These are phyloP conservation scores for Echinops telfairi DNA, from an alignment of 2,113 vertebrate species.

Conservation along the genomic window DNA sequence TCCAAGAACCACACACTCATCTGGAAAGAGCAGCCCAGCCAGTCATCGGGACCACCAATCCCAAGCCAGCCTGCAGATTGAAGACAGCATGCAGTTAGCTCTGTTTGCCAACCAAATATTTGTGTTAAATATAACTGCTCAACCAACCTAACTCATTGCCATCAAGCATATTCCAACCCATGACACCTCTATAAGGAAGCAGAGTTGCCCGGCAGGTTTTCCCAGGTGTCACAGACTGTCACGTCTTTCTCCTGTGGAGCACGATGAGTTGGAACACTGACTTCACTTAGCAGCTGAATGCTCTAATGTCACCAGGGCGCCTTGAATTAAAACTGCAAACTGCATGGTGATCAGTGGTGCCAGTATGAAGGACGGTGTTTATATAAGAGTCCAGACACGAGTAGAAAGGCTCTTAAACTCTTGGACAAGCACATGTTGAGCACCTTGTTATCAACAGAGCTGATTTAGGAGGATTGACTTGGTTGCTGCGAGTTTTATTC, in stretches of 20 bases:
- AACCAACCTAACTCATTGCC: background rate
- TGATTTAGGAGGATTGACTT: background rate
- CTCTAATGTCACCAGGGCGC: background rate
- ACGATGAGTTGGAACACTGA: too few relatives aligned
- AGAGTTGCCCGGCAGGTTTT: too few relatives aligned
- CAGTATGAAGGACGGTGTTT: background rate
- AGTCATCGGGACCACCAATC: background rate
- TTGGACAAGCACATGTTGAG: background rate
- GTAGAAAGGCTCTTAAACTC: background rate
- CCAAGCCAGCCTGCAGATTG: background rate
- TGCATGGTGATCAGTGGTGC: background rate
- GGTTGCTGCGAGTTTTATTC: conserved; percentile 37
- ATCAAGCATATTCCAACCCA: background rate
- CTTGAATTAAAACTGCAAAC: conserved; percentile 29
- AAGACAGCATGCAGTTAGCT: background rate
- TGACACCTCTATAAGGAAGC: background rate
- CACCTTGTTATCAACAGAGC: background rate
- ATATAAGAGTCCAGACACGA: background rate
- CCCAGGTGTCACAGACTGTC: too few relatives aligned
- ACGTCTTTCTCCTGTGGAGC: too few relatives aligned
- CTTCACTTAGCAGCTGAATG: too few relatives aligned
- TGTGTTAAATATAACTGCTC: conserved; percentile 16
- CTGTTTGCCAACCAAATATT: background rate
- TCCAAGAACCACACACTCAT: background rate
- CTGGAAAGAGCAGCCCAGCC: background rate